Percentiles rank a stretch among this genome's conserved stretches.
These are phyloP conservation scores for Tipula vernalis DNA, from an alignment of 2,888 invertebrate genomes.

Conservation along the genomic window DNA sequence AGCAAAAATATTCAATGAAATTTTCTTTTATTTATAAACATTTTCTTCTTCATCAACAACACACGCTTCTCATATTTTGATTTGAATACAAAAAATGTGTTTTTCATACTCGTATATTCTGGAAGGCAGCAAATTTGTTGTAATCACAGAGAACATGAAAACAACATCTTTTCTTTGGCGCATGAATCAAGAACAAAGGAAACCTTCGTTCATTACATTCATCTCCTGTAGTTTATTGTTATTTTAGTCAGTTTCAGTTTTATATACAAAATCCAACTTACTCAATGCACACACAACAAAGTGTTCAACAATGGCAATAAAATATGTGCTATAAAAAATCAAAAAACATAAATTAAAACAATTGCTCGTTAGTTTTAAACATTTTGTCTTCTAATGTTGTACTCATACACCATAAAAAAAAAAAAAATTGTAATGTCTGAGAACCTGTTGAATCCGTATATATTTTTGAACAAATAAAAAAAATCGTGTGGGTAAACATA, in stretches of 20 bases:
- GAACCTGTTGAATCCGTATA: background rate
- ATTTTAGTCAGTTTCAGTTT: background rate
- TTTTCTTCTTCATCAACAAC: background rate
- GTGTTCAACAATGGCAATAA: background rate
- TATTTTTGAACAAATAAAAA: background rate
- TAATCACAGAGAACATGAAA: background rate
- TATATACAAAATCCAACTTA: background rate
- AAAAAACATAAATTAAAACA: background rate
- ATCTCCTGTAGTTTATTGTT: background rate
- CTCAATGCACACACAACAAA: background rate
- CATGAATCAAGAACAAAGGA: background rate
- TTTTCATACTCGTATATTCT: background rate
- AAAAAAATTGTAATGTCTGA: background rate
- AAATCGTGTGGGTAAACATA: too few relatives aligned
- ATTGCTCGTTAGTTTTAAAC: background rate
- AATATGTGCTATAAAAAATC: too few relatives aligned
- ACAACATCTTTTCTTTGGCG: background rate
- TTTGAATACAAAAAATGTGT: background rate
- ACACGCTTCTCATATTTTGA: background rate
- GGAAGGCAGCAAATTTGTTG: background rate
- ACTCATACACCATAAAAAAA: background rate
- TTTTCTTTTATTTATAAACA: background rate
- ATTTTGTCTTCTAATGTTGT: background rate
- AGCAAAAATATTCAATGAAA: background rate
- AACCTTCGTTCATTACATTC: background rate